These are phyloP conservation scores for Chaetorhynchus papuensis DNA, from an alignment of 2,113 vertebrate species.

Conservation along the genomic window DNA sequence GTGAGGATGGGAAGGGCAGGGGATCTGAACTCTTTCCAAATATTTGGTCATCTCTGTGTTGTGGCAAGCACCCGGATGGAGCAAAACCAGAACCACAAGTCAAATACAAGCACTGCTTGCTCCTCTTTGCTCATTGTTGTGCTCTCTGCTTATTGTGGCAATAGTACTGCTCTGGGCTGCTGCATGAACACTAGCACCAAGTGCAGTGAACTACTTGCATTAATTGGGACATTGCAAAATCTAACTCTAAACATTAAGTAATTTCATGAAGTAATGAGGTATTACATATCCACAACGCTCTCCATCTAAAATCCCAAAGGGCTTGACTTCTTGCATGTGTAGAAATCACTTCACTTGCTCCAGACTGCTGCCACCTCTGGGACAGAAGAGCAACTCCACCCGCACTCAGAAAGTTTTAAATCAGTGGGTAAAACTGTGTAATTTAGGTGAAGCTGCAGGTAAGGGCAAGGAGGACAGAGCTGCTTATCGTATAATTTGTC, in stretches of 20 bases:
- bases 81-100: not conserved
- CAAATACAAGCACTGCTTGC: not conserved
- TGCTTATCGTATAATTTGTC: not conserved
- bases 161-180: not conserved
- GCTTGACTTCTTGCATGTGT: not conserved
- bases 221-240: not conserved
- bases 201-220: not conserved
- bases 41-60: not conserved
- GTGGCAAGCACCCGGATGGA: not conserved
- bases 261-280: not conserved
- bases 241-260: not conserved
- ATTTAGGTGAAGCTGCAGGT: not conserved
- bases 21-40: not conserved
- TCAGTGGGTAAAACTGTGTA: not conserved
- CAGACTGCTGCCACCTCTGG: slow-evolving; percentile 4
- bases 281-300: not conserved
- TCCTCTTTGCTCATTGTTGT: not conserved
- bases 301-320: not conserved
- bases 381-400: not conserved
- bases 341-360: not conserved
- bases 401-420: not conserved
- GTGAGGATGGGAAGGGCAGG: not conserved
- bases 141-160: not conserved
- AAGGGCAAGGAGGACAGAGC: not conserved
- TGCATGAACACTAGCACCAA: not conserved